Percentiles rank a stretch among this genome's conserved stretches.
Conservation (phyloP, 1,140 invertebrate species). For the Philaenus spumarius region DNA sequence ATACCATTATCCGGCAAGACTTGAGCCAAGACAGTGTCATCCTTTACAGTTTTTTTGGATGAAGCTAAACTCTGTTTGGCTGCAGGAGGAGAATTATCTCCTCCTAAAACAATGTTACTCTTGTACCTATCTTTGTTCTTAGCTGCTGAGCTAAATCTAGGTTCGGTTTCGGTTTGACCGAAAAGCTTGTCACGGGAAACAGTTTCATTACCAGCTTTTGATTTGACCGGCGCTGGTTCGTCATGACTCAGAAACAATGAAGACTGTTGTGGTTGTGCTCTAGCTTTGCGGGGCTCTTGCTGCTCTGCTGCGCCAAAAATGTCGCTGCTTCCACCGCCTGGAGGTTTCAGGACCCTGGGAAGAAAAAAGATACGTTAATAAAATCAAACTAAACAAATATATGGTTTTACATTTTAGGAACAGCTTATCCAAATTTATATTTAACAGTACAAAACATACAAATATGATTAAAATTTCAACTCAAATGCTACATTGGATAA, state of each 20-base stretch:
- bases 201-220: conserved; percentile 21
- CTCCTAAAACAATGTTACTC: conserved; percentile 19
- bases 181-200: conserved; percentile 21
- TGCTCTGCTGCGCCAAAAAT: conserved; percentile 43
- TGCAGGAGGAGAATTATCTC: too few relatives aligned
- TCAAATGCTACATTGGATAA: too few relatives aligned
- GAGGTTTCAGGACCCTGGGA: conserved; percentile 55
- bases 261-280: conserved; percentile 33
- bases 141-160: not conserved
- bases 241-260: conserved; percentile 19
- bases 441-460: too few relatives aligned
- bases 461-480: too few relatives aligned
- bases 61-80: too few relatives aligned
- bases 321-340: conserved; percentile 55
- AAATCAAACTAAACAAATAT: too few relatives aligned
- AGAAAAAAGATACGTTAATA: conserved; percentile 19
- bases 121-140: conserved; percentile 15
- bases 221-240: not conserved
- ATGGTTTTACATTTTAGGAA: too few relatives aligned
- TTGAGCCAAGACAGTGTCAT: too few relatives aligned
- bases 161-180: conserved; percentile 16
- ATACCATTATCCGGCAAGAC: too few relatives aligned
- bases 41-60: too few relatives aligned
- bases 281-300: conserved; percentile 32
- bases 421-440: too few relatives aligned